phyloP scores from a whole-genome alignment of 2,888 invertebrate species.

The Xylocampa areola region DNA sequence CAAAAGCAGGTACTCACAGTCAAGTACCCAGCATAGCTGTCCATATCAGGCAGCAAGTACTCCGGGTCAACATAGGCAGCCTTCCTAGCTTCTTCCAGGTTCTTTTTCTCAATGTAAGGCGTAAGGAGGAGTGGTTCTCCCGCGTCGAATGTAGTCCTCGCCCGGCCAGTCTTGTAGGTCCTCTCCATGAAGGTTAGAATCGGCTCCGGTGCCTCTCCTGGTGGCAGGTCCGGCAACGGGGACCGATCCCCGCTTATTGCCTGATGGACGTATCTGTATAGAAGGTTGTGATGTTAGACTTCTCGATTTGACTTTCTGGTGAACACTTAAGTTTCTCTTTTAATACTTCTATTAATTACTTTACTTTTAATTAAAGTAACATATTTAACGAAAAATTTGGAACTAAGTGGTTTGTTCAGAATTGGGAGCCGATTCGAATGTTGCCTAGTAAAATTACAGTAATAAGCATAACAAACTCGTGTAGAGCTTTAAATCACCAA shows the following conservation, averaged over 20 bases:
- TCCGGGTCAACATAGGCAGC: conserved; percentile 81
- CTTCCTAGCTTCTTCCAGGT: conserved; percentile 84
- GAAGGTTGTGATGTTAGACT: neutral
- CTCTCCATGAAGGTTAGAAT: conserved; percentile 83
- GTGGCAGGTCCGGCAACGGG: conserved; percentile 79
- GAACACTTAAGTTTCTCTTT: too few relatives aligned
- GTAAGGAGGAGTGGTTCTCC: conserved; percentile 89
- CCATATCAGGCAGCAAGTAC: conserved; percentile 81
- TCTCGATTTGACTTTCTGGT: neutral
- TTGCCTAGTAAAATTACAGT: too few relatives aligned
- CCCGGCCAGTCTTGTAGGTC: conserved; percentile 73
- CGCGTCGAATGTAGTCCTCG: conserved; percentile 70
- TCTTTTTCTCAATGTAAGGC: conserved; percentile 87
- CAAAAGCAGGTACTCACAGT: conserved; percentile 69
- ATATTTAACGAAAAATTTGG: too few relatives aligned
- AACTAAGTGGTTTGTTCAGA: too few relatives aligned
- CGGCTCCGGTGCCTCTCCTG: conserved; percentile 85
- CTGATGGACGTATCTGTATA: conserved; percentile 68
- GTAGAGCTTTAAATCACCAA: too few relatives aligned
- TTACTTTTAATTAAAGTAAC: too few relatives aligned
- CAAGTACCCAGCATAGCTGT: conserved; percentile 86
- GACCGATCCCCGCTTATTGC: conserved; percentile 66
- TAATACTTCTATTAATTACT: too few relatives aligned
- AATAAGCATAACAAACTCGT: too few relatives aligned
- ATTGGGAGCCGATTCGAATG: too few relatives aligned